Base-by-base conservation (phyloP, 2,113 vertebrate genomes). In the Candoia aspera region DNA sequence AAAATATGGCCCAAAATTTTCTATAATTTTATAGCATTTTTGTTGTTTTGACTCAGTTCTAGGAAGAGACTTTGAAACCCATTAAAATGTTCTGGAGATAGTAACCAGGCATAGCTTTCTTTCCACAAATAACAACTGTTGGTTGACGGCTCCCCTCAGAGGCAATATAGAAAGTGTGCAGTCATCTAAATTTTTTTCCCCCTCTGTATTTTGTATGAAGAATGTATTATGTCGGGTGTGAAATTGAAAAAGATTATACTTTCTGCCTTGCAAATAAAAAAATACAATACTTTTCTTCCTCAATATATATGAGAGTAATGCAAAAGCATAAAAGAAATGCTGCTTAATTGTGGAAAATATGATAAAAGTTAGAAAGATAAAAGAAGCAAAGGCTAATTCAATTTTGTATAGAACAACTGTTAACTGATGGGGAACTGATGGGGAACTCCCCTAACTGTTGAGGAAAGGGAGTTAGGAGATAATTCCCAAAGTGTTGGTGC, bases 71-170 rank as follows among this genome's bases (percentile, higher is more conserved):
- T 21, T 58, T 17, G n/a, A 89, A 86, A 49, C 5, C 8, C 8
- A 84, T 55, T 29, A 84, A 89, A 89, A 84, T 26, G 8, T 85
- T 64, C 23, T 42, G 49, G 73, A 89, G 73, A 42, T 62, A 64
- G 21, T 89, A 60, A 84, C 9, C n/a, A 84, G 9, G 10, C 23
- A 85, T 8, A 55, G 11, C 12, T 85, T 89, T 55, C 58, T 54
- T 55, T 85, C 23, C 46, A 68, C 55, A 24, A 89, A 85, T 88
- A 85, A 84, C 57, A 96, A 96, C 83, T 92, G 49, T 89, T 92
- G 87, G 87, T 49, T 92, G 62, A 89, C 23, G n/a, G 91, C 87
- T 92, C 87, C 91, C 87, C 91, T 92, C 79, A 92, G 91, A 92
- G 91, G 91, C 55, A 85, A 15, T 55, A 85, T 55, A 89, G 73